phyloP scores from a whole-genome alignment of 1,140 invertebrate genomes.

The Drosophila parabipectinata region DNA sequence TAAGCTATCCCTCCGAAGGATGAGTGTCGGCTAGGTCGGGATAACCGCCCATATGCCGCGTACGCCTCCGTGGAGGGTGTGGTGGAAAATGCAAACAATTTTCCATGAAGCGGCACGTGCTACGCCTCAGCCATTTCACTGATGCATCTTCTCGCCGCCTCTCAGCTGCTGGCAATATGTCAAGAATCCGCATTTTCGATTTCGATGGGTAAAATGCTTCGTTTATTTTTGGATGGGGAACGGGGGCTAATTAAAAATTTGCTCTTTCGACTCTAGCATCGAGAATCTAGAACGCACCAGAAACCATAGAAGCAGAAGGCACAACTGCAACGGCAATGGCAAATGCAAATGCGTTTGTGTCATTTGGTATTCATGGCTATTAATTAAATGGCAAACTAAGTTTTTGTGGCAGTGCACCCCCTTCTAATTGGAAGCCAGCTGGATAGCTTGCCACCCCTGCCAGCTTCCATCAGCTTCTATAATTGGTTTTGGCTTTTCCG shows the following conservation, averaged over 20 bases:
- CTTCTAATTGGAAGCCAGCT: constrained; percentile 31
- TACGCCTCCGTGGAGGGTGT: constrained; percentile 9
- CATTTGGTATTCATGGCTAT: constrained; percentile 68
- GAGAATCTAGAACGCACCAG: constrained; percentile 23
- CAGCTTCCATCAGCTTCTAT: constrained; percentile 25
- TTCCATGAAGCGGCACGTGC: constrained; percentile 69
- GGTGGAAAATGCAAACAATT: constrained; percentile 65
- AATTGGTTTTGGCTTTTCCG: constrained; percentile 50
- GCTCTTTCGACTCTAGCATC: constrained; percentile 36
- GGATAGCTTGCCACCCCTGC: constrained; percentile 6
- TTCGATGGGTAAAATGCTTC: constrained; percentile 16
- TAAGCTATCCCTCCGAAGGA: constrained; percentile 23
- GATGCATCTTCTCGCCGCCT: constrained; percentile 25
- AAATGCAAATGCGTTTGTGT: constrained; percentile 63
- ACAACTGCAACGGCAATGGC: not conserved
- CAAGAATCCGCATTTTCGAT: constrained; percentile 61
- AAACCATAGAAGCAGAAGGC: not conserved
- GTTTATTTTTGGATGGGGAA: constrained; percentile 58
- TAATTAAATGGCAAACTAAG: constrained; percentile 59
- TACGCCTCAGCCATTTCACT: constrained; percentile 62
- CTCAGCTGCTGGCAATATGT: constrained; percentile 80
- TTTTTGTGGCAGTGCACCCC: not conserved
- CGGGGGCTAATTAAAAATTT: constrained; percentile 72
- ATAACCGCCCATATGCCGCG: constrained; percentile 44
- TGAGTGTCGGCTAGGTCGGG: not conserved